phyloP scores from a whole-genome alignment of 2,113 vertebrate species.

The Romanogobio albipinnatus region DNA sequence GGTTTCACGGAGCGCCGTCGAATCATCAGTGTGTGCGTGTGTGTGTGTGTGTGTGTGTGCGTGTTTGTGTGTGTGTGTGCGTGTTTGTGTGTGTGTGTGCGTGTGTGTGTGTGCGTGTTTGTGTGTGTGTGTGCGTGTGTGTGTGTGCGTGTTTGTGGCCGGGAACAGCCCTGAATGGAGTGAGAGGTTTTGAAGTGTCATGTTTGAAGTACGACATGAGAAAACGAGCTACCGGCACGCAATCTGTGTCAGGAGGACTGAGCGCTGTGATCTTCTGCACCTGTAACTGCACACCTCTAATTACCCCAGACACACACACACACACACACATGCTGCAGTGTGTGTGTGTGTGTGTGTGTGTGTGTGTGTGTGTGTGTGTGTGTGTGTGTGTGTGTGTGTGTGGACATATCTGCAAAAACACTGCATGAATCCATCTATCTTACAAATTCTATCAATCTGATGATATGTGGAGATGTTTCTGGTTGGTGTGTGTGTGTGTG shows the following conservation, averaged over 20 bases:
- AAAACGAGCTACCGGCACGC: conserved; percentile 11
- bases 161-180: background rate
- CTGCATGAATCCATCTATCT: no score
- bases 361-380: no score
- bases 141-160: background rate
- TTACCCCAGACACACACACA: background rate
- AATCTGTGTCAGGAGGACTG: background rate
- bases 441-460: no score
- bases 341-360: no score
- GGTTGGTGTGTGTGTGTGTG: no score
- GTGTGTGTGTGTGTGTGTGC: no score
- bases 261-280: conserved; percentile 20
- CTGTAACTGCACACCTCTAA: conserved; percentile 14
- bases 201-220: conserved; percentile 32
- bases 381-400: no score
- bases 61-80: no score
- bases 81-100: background rate
- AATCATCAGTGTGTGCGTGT: no score
- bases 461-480: no score
- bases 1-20: no score
- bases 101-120: background rate
- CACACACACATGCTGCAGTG: background rate
- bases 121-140: background rate
- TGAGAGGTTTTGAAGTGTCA: conserved; percentile 36
- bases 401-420: no score